A percentile compares a stretch with the other conserved stretches of the same genome.
Conservation (phyloP, 2,113 vertebrate genomes). For the Dasypus novemcinctus region DNA sequence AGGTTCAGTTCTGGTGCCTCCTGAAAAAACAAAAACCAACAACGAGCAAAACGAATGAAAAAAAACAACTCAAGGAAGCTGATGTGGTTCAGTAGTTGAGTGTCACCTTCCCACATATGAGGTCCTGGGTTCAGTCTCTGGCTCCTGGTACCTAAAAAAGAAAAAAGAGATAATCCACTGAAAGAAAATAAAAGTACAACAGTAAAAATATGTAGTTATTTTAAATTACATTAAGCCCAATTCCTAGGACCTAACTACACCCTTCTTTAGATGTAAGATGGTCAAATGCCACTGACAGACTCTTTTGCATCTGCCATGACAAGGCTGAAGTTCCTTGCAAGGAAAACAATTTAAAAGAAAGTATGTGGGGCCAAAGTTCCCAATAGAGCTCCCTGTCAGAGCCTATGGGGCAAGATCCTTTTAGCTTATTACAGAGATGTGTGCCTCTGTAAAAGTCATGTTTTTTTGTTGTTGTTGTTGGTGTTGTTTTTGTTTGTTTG, state of each 20-base stretch:
- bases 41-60: too few species aligned
- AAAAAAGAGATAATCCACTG: not conserved
- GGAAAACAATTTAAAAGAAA: conserved; percentile 35
- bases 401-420: not conserved
- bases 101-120: too few species aligned
- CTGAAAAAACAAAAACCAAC: too few species aligned
- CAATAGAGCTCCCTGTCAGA: not conserved
- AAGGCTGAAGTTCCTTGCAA: not conserved
- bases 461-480: too few species aligned
- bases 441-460: not conserved
- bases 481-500: too few species aligned
- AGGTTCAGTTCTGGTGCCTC: too few species aligned
- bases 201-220: not conserved
- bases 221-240: not conserved
- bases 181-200: not conserved
- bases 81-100: too few species aligned
- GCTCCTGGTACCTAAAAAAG: not conserved
- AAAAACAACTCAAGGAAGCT: too few species aligned
- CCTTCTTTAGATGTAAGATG: not conserved
- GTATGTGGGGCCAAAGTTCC: not conserved
- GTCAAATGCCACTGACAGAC: not conserved
- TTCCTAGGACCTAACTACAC: not conserved
- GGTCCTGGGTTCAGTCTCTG: too few species aligned
- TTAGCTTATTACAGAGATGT: not conserved
- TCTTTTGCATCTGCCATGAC: not conserved